Conservation (phyloP, 2,888 invertebrate genomes). For the Abrostola triplasia region DNA sequence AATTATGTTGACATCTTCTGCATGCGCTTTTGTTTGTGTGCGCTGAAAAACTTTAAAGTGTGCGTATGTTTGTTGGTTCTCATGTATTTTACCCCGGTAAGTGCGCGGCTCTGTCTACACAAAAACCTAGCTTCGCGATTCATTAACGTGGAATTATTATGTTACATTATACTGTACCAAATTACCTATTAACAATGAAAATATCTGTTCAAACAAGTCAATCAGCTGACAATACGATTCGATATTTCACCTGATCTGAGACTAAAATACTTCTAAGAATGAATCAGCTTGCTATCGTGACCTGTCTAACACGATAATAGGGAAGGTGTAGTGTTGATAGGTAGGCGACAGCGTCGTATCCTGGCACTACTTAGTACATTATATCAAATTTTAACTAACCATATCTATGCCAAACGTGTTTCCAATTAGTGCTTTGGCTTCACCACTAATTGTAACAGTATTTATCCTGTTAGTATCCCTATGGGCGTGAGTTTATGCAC, state of each 20-base stretch:
- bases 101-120: no score
- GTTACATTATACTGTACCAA: no score
- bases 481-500: slow-evolving; percentile 29
- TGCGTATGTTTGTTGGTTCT: slow-evolving; percentile 8
- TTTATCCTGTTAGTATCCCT: slow-evolving; percentile 31
- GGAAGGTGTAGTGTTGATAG: slow-evolving; percentile 26
- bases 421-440: slow-evolving; percentile 40
- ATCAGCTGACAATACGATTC: no score
- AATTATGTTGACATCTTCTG: slow-evolving; percentile 48
- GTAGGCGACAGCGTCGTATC: not conserved
- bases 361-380: slow-evolving; percentile 18
- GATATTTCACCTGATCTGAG: not conserved
- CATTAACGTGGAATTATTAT: no score
- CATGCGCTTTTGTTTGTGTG: slow-evolving; percentile 3
- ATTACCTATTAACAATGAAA: no score
- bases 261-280: slow-evolving; percentile 6
- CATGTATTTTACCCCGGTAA: not conserved
- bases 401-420: slow-evolving; percentile 44
- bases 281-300: slow-evolving; percentile 9
- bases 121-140: no score
- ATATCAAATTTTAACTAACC: slow-evolving; percentile 28
- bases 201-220: no score
- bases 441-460: slow-evolving; percentile 38
- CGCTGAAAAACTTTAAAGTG: slow-evolving; percentile 13
- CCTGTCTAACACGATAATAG: slow-evolving; percentile 26